Conservation (phyloP, 2,797 vertebrate species). For the Phylloscopus collybita region DNA sequence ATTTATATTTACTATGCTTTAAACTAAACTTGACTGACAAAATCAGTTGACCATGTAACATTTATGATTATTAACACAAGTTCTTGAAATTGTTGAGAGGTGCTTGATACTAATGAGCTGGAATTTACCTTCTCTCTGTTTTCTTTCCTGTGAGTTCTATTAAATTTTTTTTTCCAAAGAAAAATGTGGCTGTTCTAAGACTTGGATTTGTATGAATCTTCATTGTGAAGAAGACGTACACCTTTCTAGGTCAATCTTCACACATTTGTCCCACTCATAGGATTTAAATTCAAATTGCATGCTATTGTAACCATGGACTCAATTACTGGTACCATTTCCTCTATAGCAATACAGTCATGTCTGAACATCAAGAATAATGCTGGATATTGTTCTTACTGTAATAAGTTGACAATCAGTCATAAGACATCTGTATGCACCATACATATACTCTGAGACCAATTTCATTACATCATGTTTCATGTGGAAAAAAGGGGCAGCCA, state of each 20-base stretch:
- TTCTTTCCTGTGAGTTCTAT: neutral
- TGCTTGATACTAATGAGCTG: neutral
- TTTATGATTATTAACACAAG: neutral
- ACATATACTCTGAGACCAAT: neutral
- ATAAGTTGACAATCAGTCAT: neutral
- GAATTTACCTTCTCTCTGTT: neutral
- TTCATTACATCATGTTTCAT: slow-evolving; percentile 27
- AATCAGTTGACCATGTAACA: neutral
- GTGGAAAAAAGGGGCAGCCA: slow-evolving; percentile 1
- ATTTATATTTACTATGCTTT: neutral
- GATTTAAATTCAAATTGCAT: neutral
- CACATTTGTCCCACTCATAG: neutral
- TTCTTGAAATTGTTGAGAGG: neutral
- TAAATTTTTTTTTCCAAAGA: neutral
- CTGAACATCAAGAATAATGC: neutral
- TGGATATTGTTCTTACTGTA: neutral
- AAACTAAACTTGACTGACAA: neutral
- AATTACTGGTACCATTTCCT: neutral
- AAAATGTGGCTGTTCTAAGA: neutral
- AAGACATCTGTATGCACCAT: neutral
- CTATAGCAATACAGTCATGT: neutral
- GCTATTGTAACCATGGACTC: neutral
- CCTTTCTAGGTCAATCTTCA: neutral
- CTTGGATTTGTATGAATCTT: neutral
- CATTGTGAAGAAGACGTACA: neutral